Conservation (phyloP, 2,113 vertebrate genomes). For the Lagenorhynchus albirostris region DNA sequence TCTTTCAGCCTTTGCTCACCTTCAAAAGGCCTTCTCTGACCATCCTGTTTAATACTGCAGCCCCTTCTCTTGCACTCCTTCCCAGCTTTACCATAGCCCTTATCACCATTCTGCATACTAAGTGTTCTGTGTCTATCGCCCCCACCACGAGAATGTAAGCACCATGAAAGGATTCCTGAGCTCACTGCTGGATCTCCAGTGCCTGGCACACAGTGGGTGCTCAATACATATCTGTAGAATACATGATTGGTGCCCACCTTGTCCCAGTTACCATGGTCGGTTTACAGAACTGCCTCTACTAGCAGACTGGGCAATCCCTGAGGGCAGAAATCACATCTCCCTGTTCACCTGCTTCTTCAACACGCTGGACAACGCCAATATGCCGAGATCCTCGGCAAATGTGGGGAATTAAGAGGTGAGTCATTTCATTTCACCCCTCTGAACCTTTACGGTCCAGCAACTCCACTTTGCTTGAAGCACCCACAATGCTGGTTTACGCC, state of each 20-base stretch:
- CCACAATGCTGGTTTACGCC: neutral
- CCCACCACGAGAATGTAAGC: neutral
- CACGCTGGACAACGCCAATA: neutral
- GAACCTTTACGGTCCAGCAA: neutral
- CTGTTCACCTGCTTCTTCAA: neutral
- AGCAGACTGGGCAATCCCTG: neutral
- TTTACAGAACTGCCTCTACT: neutral
- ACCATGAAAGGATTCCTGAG: neutral
- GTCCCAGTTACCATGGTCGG: neutral
- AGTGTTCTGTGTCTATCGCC: neutral
- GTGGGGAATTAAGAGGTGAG: neutral
- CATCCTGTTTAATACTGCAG: neutral
- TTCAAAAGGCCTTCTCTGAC: neutral
- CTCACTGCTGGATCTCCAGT: slow-evolving; percentile 3
- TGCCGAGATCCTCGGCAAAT: neutral
- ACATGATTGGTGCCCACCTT: neutral
- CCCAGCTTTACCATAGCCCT: neutral
- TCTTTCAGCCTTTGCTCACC: neutral
- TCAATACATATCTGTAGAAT: neutral
- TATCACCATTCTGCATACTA: neutral
- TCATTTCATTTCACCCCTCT: neutral
- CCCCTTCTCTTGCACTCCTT: neutral
- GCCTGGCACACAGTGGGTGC: neutral
- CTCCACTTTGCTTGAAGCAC: neutral
- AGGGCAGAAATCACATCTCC: neutral